These are phyloP conservation scores for Menura novaehollandiae DNA, from an alignment of 2,113 vertebrate genomes.

Conservation along the genomic window DNA sequence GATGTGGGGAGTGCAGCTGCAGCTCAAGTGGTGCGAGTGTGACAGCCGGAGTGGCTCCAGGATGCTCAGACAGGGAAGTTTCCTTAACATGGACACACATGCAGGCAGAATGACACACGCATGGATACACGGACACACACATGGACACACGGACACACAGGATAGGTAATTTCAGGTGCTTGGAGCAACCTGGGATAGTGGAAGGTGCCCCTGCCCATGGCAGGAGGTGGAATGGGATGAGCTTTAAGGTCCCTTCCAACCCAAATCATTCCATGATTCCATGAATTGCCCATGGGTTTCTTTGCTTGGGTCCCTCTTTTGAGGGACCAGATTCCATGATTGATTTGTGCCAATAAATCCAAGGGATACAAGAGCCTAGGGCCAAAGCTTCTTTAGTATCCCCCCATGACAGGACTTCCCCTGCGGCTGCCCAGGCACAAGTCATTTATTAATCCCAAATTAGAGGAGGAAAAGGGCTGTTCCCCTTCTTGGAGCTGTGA, in stretches of 20 bases:
- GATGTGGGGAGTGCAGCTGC: background rate
- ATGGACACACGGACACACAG: no score
- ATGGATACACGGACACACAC: no score
- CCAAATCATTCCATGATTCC: fast-evolving
- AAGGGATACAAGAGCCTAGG: fast-evolving
- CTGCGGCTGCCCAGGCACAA: background rate
- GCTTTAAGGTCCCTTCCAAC: background rate
- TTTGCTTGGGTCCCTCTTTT: background rate
- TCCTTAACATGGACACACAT: background rate
- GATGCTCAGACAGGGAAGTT: background rate
- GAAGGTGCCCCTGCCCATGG: background rate
- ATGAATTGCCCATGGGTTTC: background rate
- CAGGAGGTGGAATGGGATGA: fast-evolving
- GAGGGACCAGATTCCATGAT: background rate
- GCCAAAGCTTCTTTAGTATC: background rate
- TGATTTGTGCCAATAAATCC: background rate
- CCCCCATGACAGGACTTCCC: fast-evolving
- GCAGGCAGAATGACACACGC: background rate
- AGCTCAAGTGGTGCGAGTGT: no score
- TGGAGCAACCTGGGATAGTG: background rate
- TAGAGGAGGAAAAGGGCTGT: background rate
- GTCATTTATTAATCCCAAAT: fast-evolving
- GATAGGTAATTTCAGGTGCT: background rate
- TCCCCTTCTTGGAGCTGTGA: background rate
- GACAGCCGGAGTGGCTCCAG: background rate